These are phyloP conservation scores for Microplitis manilae DNA, from an alignment of 2,888 invertebrate species.

Conservation along the genomic window DNA sequence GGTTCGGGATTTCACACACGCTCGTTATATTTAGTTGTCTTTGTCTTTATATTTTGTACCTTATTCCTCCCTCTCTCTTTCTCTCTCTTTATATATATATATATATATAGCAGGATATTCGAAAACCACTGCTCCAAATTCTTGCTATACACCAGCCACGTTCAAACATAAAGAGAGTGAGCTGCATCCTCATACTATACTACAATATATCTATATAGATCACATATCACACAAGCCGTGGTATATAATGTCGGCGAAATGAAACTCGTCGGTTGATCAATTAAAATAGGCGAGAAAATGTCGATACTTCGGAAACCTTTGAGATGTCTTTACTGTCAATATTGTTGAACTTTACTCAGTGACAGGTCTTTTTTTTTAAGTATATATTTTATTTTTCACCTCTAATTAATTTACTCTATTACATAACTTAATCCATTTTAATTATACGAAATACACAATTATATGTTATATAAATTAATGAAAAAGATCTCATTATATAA, in stretches of 20 bases:
- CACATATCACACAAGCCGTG: not conserved
- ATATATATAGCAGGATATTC: not conserved
- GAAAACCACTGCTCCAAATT: not conserved
- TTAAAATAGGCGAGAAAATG: constrained; percentile 24
- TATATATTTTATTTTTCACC: not conserved
- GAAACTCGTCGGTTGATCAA: not conserved
- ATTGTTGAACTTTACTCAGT: not conserved
- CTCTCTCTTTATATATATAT: constrained; percentile 11
- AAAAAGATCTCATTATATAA: too few relatives aligned
- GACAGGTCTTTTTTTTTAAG: not conserved
- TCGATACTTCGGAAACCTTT: not conserved
- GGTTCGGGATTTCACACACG: constrained; percentile 40
- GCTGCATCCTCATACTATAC: not conserved
- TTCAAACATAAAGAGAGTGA: not conserved
- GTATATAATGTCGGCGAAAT: constrained; percentile 8
- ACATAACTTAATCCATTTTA: not conserved
- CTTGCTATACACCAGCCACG: not conserved
- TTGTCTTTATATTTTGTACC: constrained; percentile 26
- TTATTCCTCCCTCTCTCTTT: not conserved
- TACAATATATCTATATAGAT: not conserved
- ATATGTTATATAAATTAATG: too few relatives aligned
- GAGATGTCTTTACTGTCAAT: not conserved
- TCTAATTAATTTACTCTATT: not conserved
- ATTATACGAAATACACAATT: not conserved
- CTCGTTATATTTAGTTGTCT: constrained; percentile 7